Percentiles rank a stretch among this genome's conserved stretches.
These are phyloP conservation scores for Gephyroberyx darwinii DNA, from an alignment of 2,797 vertebrate species.

Conservation along the genomic window DNA sequence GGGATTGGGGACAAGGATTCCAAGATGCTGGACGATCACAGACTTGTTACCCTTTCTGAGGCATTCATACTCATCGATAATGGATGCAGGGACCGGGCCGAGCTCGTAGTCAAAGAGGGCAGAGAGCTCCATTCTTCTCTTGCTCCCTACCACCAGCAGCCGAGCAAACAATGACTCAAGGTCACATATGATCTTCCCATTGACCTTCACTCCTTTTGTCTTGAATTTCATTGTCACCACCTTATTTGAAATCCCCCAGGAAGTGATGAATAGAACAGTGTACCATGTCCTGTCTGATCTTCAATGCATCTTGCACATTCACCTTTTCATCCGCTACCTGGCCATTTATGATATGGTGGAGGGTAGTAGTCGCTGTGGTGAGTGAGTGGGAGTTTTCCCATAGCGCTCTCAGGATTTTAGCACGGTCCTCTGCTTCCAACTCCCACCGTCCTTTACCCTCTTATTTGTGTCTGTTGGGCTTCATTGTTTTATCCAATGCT, in stretches of 20 bases:
- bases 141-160: conserved; percentile 11
- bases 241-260: conserved; percentile 10
- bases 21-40: background rate
- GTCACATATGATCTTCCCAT: conserved; percentile 22
- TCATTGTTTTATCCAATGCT: conserved; percentile 9
- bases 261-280: conserved; percentile 5
- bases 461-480: conserved; percentile 3
- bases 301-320: conserved; percentile 10
- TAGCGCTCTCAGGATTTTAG: conserved; percentile 14
- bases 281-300: conserved; percentile 10
- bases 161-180: conserved; percentile 22
- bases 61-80: too few species aligned
- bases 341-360: conserved; percentile 9
- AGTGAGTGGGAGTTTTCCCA: conserved; percentile 4
- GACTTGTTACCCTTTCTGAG: background rate
- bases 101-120: background rate
- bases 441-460: background rate
- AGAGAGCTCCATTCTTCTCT: background rate
- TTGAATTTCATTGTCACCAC: background rate
- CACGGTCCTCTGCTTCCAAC: conserved; percentile 12
- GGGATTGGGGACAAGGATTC: conserved; percentile 17
- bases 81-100: too few species aligned
- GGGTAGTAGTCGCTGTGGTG: background rate
- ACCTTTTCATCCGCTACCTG: conserved; percentile 11
- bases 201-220: conserved; percentile 16